Percentiles rank a stretch among this genome's conserved stretches.
These are phyloP conservation scores for Ophion ventricosus DNA, from an alignment of 2,888 invertebrate genomes.

Conservation along the genomic window DNA sequence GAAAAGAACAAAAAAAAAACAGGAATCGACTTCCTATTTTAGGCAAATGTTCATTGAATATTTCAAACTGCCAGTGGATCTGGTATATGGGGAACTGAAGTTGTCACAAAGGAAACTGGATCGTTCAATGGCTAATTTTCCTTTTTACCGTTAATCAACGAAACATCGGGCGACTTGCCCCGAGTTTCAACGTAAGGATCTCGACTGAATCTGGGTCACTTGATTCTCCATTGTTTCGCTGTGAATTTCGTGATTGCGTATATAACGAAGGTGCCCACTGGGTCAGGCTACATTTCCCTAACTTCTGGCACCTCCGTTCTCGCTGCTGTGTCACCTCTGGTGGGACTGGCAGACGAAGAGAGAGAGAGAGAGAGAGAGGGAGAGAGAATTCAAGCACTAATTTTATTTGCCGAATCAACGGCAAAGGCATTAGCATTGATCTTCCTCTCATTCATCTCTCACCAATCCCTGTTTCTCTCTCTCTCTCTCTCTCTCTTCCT, in stretches of 20 bases:
- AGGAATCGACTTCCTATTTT: neutral
- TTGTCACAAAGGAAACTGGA: neutral
- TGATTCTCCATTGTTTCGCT: conserved; percentile 45
- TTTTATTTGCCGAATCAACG: conserved; percentile 65
- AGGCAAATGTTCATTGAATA: neutral
- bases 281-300: conserved; percentile 50
- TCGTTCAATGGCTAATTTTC: neutral
- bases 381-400: conserved; percentile 46
- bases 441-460: conserved; percentile 46
- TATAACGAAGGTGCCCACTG: conserved; percentile 21
- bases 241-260: conserved; percentile 19
- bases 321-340: conserved; percentile 35
- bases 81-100: neutral
- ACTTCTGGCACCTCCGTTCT: conserved; percentile 29
- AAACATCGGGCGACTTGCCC: neutral
- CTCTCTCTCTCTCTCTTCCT: conserved; percentile 61
- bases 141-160: neutral
- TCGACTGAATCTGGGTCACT: conserved; percentile 33
- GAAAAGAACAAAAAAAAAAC: neutral
- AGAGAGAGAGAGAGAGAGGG: no score
- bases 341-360: conserved; percentile 38
- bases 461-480: conserved; percentile 34
- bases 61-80: neutral
- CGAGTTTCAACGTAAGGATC: neutral
- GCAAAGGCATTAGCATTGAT: conserved; percentile 52